Evolutionary conservation across 2,113 vertebrate species (phyloP).

Genomic region (Hippocampus barbouri): DNA sequence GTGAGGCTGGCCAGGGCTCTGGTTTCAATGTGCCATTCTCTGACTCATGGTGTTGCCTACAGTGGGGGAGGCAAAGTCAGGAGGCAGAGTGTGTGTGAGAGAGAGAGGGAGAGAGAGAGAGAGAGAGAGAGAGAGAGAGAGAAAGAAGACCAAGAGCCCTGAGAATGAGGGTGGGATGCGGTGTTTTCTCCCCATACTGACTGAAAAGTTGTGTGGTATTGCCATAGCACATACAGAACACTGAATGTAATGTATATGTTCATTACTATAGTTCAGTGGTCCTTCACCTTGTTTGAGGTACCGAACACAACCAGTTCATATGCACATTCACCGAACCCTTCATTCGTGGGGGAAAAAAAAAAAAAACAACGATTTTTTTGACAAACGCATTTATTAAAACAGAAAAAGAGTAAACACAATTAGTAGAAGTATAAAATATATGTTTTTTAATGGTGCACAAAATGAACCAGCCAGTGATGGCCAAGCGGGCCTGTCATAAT

Average conservation of each 20-base stretch:
- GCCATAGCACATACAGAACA: constrained; percentile 15
- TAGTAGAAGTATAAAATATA: too few relatives aligned
- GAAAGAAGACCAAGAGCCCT: constrained; percentile 28
- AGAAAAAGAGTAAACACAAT: too few relatives aligned
- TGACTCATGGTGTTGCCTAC: constrained; percentile 62
- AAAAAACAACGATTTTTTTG: too few relatives aligned
- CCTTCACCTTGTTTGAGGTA: too few relatives aligned
- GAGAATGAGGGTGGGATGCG: constrained; percentile 46
- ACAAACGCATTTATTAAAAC: too few relatives aligned
- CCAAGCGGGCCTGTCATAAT: too few relatives aligned
- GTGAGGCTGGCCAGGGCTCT: constrained; percentile 31
- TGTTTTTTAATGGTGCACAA: too few relatives aligned
- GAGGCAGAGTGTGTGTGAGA: constrained; percentile 24
- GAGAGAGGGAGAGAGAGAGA: too few relatives aligned
- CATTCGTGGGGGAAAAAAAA: too few relatives aligned
- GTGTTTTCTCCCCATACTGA: constrained; percentile 64
- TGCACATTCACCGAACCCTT: too few relatives aligned
- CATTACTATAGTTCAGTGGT: not conserved
- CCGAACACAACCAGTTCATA: too few relatives aligned
- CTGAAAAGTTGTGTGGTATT: constrained; percentile 52
- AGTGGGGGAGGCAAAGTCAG: constrained; percentile 50
- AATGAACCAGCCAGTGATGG: too few relatives aligned
- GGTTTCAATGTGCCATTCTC: constrained; percentile 44
- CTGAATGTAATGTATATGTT: not conserved
- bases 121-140: not conserved